phyloP scores from a whole-genome alignment of 2,888 invertebrate species.

The Caenorhabditis sinica region DNA sequence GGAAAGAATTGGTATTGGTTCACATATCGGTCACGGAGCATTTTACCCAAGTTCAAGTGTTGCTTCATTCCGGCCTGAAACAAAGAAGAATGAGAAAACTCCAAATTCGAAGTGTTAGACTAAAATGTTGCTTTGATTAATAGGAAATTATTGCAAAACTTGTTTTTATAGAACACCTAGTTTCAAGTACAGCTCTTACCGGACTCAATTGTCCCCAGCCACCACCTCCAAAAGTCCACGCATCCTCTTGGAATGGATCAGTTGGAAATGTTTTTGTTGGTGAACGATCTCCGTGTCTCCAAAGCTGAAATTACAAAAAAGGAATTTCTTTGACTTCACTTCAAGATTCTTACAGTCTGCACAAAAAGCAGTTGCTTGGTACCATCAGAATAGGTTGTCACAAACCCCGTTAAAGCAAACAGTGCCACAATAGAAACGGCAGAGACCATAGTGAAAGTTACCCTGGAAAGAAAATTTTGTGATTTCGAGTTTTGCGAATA shows the following conservation, averaged over 20 bases:
- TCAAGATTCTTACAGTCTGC: slow-evolving; percentile 29
- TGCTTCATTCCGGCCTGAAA: slow-evolving; percentile 84
- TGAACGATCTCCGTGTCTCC: slow-evolving; percentile 80
- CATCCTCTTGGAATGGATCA: slow-evolving; percentile 67
- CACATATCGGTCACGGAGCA: slow-evolving; percentile 88
- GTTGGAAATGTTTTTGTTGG: slow-evolving; percentile 73
- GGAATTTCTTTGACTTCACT: background rate
- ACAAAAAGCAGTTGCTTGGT: slow-evolving; percentile 58
- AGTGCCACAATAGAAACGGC: slow-evolving; percentile 21
- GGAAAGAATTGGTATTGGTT: slow-evolving; percentile 86
- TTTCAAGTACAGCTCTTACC: slow-evolving; percentile 33
- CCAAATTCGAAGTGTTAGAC: too few species aligned
- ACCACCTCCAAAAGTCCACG: slow-evolving; percentile 75
- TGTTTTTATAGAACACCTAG: background rate
- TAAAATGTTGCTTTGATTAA: too few species aligned
- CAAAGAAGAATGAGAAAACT: background rate
- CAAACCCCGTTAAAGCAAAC: slow-evolving; percentile 10
- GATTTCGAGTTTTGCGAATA: slow-evolving; percentile 20
- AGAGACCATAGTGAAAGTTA: slow-evolving; percentile 36
- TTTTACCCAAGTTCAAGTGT: slow-evolving; percentile 89
- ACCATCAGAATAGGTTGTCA: slow-evolving; percentile 42
- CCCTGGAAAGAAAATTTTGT: slow-evolving; percentile 36
- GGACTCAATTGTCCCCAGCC: slow-evolving; percentile 76
- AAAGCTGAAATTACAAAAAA: slow-evolving; percentile 64
- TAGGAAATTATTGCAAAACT: too few species aligned